Base-by-base conservation (phyloP, 2,888 invertebrate species). In the Harmothoe impar region DNA sequence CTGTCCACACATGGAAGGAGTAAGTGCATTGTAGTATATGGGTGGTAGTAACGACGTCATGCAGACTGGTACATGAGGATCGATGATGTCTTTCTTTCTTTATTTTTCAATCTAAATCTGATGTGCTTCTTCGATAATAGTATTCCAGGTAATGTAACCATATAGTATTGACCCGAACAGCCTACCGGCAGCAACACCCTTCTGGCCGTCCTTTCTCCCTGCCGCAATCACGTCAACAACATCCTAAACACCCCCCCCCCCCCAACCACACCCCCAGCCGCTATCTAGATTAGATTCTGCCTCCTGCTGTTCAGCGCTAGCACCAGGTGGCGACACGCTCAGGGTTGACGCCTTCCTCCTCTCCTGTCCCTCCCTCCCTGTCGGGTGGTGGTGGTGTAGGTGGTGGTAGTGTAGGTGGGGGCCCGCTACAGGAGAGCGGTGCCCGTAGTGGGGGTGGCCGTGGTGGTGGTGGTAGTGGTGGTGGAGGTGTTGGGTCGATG, bases 251-350 rank as follows among this genome's bases (percentile, higher is more conserved):
- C n/a, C 23, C 20, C 62, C 23, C 62, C 62, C 20, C 23, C 62
- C 20, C 62, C 23, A 81, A 35, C 1, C 81, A 15, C 43, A 25
- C 77, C 33, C 12, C n/a, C 72, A 15, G 17, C 43, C 81, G 43
- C 81, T 81, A 81, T 81, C 81, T 81, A 81, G 43, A 31, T 20
- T 77, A 77, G 77, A 77, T 29, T 35, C 43, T 23, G 35, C 17
- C 35, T 81, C 81, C 31, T 15, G 81, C 20, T 81, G 81, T 25
- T 43, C 43, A 43, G 35, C 31, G 0, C 81, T 33, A 81, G 81
- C 43, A 81, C 81, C 43, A 81, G 81, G 81, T 43, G 81, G 81
- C 43, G 81, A 33, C 81, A 81, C 35, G 43, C 17, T 35, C 81
- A 20, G 77, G 3, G 35, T 10, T 81, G 81, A 81, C 43, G 25